Evolutionary conservation across 1,140 invertebrate genomes (phyloP).

Genomic region (Plectrocnemia conspersa): DNA sequence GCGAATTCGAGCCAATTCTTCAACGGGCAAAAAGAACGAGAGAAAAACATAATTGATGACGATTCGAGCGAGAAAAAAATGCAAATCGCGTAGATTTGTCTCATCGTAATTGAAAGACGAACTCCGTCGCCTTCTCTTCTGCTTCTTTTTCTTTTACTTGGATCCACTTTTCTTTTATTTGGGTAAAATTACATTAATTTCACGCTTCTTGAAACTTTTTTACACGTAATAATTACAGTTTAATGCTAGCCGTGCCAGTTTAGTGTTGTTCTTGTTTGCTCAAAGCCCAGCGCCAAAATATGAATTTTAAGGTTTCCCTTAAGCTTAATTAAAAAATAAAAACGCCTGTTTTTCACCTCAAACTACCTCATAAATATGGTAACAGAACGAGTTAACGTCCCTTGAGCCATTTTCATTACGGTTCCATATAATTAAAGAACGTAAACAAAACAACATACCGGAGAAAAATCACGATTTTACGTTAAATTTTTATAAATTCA

Average conservation of each 20-base stretch:
- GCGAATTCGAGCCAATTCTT: conserved; percentile 8
- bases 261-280: no score
- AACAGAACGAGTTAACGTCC: conserved; percentile 13
- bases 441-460: no score
- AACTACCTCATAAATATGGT: conserved; percentile 13
- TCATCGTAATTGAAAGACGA: background rate
- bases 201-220: no score
- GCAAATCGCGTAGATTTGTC: background rate
- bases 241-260: no score
- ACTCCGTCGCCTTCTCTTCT: no score
- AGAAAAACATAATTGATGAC: conserved; percentile 10
- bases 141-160: no score
- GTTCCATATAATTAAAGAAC: conserved; percentile 1
- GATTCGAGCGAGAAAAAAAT: conserved; percentile 1
- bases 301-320: conserved; percentile 8
- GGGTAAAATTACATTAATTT: no score
- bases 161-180: no score
- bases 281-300: background rate
- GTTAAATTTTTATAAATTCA: no score
- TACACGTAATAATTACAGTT: background rate
- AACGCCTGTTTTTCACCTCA: conserved; percentile 12
- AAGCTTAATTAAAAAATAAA: conserved; percentile 18
- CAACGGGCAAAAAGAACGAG: conserved; percentile 4
- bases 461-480: no score
- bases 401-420: conserved; percentile 7